Percentiles rank a stretch among this genome's conserved stretches.
Evolutionary conservation across 2,113 vertebrate species (phyloP).

Genomic region (Gobiocypris rarus): DNA sequence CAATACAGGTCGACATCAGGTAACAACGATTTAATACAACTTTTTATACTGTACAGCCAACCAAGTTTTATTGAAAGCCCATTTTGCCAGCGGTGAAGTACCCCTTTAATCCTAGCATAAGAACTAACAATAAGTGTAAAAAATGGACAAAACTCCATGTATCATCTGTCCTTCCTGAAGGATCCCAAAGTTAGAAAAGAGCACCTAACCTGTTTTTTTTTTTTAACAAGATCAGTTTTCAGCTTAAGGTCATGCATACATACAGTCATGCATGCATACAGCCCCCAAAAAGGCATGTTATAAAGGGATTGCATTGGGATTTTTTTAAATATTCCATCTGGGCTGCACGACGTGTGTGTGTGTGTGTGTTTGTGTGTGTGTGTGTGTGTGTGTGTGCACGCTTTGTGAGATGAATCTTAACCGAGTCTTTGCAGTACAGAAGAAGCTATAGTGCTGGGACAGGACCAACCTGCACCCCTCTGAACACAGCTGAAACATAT

Average conservation of each 20-base stretch:
- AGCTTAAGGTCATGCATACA: not conserved
- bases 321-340: constrained; percentile 55
- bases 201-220: not conserved
- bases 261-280: too few relatives aligned
- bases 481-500: constrained; percentile 50
- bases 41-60: too few relatives aligned
- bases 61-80: too few relatives aligned
- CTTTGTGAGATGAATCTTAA: constrained; percentile 61
- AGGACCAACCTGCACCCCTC: constrained; percentile 18
- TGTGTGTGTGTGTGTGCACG: constrained; percentile 13
- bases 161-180: not conserved
- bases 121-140: not conserved
- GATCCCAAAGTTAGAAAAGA: not conserved
- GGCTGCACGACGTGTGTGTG: constrained; percentile 44
- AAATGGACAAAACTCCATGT: not conserved
- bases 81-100: too few relatives aligned
- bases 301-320: too few relatives aligned
- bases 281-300: too few relatives aligned
- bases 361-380: too few relatives aligned
- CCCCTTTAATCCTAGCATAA: too few relatives aligned
- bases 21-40: too few relatives aligned
- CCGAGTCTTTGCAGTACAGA: constrained; percentile 53
- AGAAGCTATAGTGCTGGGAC: constrained; percentile 47
- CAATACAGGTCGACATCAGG: too few relatives aligned
- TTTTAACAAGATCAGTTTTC: not conserved